Evolutionary conservation across 2,797 vertebrate species (phyloP), one percentile per base, ranked within the genome.

Genomic region (Luscinia luscinia): DNA sequence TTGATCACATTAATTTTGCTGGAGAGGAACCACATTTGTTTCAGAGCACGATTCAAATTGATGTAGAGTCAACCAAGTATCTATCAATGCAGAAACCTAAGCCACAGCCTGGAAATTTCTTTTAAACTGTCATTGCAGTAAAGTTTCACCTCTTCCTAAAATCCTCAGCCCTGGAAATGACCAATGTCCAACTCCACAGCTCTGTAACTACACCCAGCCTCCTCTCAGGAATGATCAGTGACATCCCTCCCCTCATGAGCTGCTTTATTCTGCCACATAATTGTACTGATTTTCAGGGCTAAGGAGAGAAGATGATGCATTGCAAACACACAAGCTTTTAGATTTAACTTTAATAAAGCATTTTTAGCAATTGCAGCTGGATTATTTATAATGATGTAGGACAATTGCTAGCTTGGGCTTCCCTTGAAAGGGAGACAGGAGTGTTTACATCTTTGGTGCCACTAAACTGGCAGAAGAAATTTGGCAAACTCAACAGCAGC

Each of bases 1-100:
- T 77, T 80, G 62, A 94, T 81, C 80, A 41, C 58, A 90, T 88
- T 86, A 72, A 95, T 92, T 96, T 77, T 26, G 3, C 82, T 52
- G 12, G 41, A 89, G 24, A 63, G 58, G 49, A 95, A 89, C 48
- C 79, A 54, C 54, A 52, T 84, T 95, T 93, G 51, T 85, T 90
- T 90, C 2, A 0, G 75, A 92, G 43, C 61, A 80, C 2, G 2
- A 78, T 27, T 86, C 76, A 87, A 87, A 69, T 6, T 68, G 69
- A 87, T 55, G 34, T 19, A 20, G 61, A 70, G 22, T 2, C 23
- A 51, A 51, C 3, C 2, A 77, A 61, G n/a, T 46, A 84, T 27
- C 69, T 75, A 67, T 92, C 70, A 41, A 69, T 28, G 41, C 69
- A 94, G 55, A 68, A 91, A 76, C 36, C 59, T 32, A 81, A 78